Evolutionary conservation across 1,140 invertebrate species (phyloP), one percentile per base, ranked within the genome.

Genomic region (Anastrepha ludens): DNA sequence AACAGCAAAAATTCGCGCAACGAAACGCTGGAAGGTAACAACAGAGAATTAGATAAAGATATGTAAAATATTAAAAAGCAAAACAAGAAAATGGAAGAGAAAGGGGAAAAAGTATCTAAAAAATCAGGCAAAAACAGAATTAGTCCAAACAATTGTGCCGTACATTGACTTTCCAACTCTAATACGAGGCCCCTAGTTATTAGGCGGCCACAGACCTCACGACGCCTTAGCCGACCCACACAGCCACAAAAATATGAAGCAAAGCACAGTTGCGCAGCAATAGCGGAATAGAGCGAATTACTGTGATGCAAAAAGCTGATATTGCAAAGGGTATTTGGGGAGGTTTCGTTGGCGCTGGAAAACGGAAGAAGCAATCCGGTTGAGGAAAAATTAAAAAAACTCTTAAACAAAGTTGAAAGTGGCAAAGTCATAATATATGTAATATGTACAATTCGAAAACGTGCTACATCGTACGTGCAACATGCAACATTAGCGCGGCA

Each of bases 51-150:
- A 17, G 47, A 74, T 15, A 74, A 74, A 74, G 41, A n/a, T 15
- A 6, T 50, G 41, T 13, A 62, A 62, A 62, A n/a, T 47, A 74
- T n/a, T 67, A 29, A 41, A 29, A 67, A 67, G 9, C 64, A 67
- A 67, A 67, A 1, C 29, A 7, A 0, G 17, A 74, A 74, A 74
- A 74, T 17, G 29, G 41, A 17, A 29, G 29, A 29, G 29, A 29
- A 29, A 1, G 29, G 29, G 29, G 29, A 29, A 29, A 29, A 29
- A 29, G 29, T 29, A 11, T 44, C 39, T 41, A 17, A 2, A 47
- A 74, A 74, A 74, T 74, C 44, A 74, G 70, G 15, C 70, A 50
- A 74, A 74, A 74, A 47, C 44, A 41, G 70, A 41, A 47, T 74
- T 74, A 50, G 70, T 47, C 70, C 11, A 47, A 74, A 47, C 70